Evolutionary conservation across 2,797 vertebrate genomes (phyloP).

Genomic region (Poecilia velifera): DNA sequence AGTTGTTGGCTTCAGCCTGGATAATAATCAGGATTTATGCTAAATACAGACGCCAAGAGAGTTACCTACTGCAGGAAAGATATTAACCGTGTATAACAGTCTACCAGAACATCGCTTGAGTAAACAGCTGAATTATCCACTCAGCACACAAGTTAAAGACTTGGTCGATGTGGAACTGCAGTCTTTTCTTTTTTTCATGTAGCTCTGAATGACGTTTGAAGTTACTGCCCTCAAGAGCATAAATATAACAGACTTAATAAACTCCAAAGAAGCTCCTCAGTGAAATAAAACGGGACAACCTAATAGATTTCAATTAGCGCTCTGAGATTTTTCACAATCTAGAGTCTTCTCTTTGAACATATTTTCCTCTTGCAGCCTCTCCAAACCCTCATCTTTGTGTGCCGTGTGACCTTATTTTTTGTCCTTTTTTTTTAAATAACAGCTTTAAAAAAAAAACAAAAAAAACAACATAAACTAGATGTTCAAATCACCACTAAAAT

Average conservation of each 20-base stretch:
- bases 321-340: conserved; percentile 1
- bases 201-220: background rate
- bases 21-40: background rate
- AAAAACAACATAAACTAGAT: conserved; percentile 6
- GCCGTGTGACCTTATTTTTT: background rate
- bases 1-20: background rate
- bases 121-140: background rate
- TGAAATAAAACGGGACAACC: background rate
- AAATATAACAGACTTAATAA: conserved; percentile 26
- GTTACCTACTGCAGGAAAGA: background rate
- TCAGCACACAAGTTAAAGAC: background rate
- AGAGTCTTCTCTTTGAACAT: conserved; percentile 9
- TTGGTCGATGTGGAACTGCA: background rate
- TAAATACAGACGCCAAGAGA: background rate
- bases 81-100: background rate
- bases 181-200: conserved; percentile 16
- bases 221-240: background rate
- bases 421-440: background rate
- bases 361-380: conserved; percentile 6
- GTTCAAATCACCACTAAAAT: conserved; percentile 12
- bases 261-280: conserved; percentile 35
- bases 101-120: background rate
- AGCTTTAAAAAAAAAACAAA: background rate
- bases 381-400: conserved; percentile 7
- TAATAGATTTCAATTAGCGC: conserved; percentile 8